These are phyloP conservation scores for Drosophila sproati DNA, from an alignment of 1,140 invertebrate species.

Conservation along the genomic window DNA sequence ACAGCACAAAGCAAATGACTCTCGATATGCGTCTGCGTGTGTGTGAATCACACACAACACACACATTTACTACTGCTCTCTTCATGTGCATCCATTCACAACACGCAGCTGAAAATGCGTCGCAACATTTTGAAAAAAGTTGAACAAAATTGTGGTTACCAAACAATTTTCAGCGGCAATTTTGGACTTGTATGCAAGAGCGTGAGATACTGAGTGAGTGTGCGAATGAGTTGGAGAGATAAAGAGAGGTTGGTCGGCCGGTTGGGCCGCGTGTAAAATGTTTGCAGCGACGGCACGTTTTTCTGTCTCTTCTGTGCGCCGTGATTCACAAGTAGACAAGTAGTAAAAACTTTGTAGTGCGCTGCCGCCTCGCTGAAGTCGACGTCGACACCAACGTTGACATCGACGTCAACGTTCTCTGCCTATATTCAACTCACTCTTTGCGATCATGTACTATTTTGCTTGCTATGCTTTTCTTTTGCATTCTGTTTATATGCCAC, in stretches of 20 bases:
- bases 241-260: neutral
- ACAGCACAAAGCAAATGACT: slow-evolving; percentile 22
- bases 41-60: slow-evolving; percentile 7
- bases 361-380: slow-evolving; percentile 13
- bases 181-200: slow-evolving; percentile 23
- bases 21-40: slow-evolving; percentile 6
- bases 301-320: slow-evolving; percentile 49
- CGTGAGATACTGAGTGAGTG: slow-evolving; percentile 24
- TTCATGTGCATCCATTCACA: slow-evolving; percentile 48
- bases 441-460: slow-evolving; percentile 72
- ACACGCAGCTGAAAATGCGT: slow-evolving; percentile 52
- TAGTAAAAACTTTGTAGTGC: slow-evolving; percentile 42
- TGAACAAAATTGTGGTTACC: slow-evolving; percentile 40
- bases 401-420: slow-evolving; percentile 19
- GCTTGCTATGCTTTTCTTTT: slow-evolving; percentile 58
- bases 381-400: slow-evolving; percentile 5
- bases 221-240: neutral
- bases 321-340: slow-evolving; percentile 61
- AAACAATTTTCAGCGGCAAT: slow-evolving; percentile 35
- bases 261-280: slow-evolving; percentile 56
- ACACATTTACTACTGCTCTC: slow-evolving; percentile 32
- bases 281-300: slow-evolving; percentile 68
- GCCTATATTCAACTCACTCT: slow-evolving; percentile 65
- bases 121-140: slow-evolving; percentile 50
- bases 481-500: slow-evolving; percentile 65